Evolutionary conservation across 2,797 vertebrate species (phyloP), one percentile per base, ranked within the genome.

Genomic region (Centroberyx gerrardi): DNA sequence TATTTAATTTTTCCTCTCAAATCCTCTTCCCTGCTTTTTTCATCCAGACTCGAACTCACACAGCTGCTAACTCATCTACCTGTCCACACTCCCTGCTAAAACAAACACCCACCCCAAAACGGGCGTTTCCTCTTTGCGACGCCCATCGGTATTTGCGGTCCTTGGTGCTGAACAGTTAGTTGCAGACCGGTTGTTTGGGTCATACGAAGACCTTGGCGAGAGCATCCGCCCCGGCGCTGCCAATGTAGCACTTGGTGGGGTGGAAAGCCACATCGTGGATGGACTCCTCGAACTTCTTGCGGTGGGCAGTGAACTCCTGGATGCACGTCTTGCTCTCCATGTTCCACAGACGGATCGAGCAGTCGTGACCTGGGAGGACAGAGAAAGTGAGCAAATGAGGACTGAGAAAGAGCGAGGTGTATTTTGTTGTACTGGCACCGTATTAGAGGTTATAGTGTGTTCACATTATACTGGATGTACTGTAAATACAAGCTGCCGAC

Each of bases 121-220:
- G 18, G 0, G 13, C 8, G 12, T 4, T 9, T 22, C 38, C 28
- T 28, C n/a, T 51, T 22, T 7, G 4, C 14, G 40, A 17, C 15
- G 0, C 56, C 31, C 22, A 51, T 18, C 15, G 5, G 48, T 8
- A 18, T 51, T 51, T 9, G 15, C 2, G 46, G 10, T 38, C 72
- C 68, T 60, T 40, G 2, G 65, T 22, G 53, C 53, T n/a, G 18
- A 9, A 55, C n/a, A 12, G 31, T 59, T 29, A n/a, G 62, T 76
- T 86, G 74, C 78, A 78, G 36, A 2, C 5, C 1, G 17, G 48
- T 87, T 0, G 4, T 0, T 36, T n/a, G 2, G 61, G 95, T 99
- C 97, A 99, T 96, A 99, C 97, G 74, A 98, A 99, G 84, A 99
- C 97, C 94, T 98, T 99, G 75, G 97, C 97, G 76, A 99, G 95